Evolutionary conservation across 37 sponge, comb jelly and placozoan genomes (phyloP).

Genomic region (Eunapius fragilis): DNA sequence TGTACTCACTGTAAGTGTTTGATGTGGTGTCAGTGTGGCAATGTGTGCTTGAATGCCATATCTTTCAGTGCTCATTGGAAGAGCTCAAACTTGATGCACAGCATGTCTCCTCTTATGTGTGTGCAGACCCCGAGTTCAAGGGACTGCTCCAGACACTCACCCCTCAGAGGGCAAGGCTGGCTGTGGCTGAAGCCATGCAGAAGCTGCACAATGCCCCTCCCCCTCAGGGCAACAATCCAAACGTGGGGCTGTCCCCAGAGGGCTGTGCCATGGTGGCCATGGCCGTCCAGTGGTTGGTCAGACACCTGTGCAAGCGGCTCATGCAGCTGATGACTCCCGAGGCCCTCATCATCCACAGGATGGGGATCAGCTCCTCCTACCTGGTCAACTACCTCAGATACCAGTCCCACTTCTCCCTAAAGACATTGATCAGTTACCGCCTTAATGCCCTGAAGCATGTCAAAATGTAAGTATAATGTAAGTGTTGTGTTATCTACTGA

Average conservation of each 20-base stretch:
- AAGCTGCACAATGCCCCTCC: background rate
- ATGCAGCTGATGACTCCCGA: slow-evolving; percentile 83
- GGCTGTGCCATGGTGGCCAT: slow-evolving; percentile 50
- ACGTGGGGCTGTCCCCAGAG: background rate
- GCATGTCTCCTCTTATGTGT: slow-evolving; percentile 19
- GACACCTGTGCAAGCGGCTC: slow-evolving; percentile 52
- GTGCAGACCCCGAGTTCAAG: slow-evolving; percentile 40
- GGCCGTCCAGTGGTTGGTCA: slow-evolving; percentile 65
- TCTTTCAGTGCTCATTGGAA: slow-evolving; percentile 15
- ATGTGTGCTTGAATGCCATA: background rate
- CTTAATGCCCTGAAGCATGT: background rate
- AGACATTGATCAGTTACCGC: slow-evolving; percentile 39
- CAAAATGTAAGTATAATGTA: background rate
- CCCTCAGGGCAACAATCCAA: background rate
- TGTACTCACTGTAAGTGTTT: slow-evolving; percentile 38
- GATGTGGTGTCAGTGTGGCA: background rate
- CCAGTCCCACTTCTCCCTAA: slow-evolving; percentile 86
- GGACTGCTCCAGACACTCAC: slow-evolving; percentile 25
- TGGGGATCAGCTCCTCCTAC: slow-evolving; percentile 56
- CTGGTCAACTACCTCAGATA: slow-evolving; percentile 73
- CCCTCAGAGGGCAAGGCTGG: slow-evolving; percentile 6
- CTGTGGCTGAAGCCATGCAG: slow-evolving; percentile 38
- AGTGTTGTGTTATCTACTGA: background rate
- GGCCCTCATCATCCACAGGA: slow-evolving; percentile 57
- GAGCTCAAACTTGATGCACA: slow-evolving; percentile 39